phyloP scores from a whole-genome alignment of 2,113 vertebrate genomes.

The Caranx melampygus region DNA sequence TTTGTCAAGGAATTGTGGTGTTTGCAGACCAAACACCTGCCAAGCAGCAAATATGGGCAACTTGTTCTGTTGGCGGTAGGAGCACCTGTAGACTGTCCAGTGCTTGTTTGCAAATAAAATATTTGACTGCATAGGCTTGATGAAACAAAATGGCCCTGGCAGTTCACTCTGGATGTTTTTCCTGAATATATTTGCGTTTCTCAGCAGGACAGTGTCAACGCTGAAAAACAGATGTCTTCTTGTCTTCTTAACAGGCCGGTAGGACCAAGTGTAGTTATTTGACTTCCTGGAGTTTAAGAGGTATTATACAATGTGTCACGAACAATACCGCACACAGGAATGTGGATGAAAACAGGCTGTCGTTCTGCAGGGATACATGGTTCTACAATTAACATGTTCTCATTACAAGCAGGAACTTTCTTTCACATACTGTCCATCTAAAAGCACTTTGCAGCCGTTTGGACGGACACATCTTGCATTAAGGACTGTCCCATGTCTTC shows the following conservation, averaged over 20 bases:
- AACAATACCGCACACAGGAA: not conserved
- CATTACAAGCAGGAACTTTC: conserved; percentile 17
- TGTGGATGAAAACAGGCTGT: conserved; percentile 18
- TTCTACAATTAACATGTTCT: conserved; percentile 20
- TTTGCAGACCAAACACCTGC: conserved; percentile 5
- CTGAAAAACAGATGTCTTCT: conserved; percentile 18
- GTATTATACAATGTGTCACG: not conserved
- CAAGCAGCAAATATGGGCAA: conserved; percentile 8
- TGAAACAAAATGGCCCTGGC: not conserved
- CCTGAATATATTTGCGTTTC: conserved; percentile 16
- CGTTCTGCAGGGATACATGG: conserved; percentile 15
- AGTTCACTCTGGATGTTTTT: conserved; percentile 10
- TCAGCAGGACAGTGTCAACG: conserved; percentile 1
- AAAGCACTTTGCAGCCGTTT: not conserved
- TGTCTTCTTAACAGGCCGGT: not conserved
- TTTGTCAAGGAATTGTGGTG: conserved; percentile 1
- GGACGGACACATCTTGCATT: not conserved
- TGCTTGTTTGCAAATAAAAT: conserved; percentile 45
- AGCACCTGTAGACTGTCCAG: conserved; percentile 9
- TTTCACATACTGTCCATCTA: conserved; percentile 2
- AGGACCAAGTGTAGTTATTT: not conserved
- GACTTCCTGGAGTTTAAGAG: not conserved
- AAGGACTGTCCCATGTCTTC: conserved; percentile 5
- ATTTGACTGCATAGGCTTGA: conserved; percentile 26
- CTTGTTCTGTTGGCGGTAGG: conserved; percentile 5